A percentile compares a stretch with the other conserved stretches of the same genome.
phyloP scores from a whole-genome alignment of 2,113 vertebrate genomes.

The Harpagus bidentatus region DNA sequence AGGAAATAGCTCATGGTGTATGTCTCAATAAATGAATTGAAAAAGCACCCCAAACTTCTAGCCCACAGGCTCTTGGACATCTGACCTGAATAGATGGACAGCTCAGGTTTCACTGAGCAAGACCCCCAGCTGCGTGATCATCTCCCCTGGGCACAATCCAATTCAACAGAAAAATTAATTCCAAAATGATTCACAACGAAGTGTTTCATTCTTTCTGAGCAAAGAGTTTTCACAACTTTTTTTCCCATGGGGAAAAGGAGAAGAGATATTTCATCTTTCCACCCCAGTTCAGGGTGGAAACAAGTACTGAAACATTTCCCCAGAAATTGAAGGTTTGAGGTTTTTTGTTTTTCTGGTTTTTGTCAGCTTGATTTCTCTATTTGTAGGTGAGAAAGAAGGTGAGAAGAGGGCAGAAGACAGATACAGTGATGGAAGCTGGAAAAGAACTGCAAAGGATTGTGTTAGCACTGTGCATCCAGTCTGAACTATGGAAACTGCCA shows the following conservation, averaged over 20 bases:
- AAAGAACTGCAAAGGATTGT: background rate
- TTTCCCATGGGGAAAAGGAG: background rate
- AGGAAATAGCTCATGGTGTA: background rate
- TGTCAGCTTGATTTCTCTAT: background rate
- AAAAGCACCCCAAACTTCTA: background rate
- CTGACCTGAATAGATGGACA: background rate
- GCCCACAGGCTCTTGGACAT: background rate
- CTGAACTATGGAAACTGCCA: background rate
- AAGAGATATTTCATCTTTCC: background rate
- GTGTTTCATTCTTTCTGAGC: background rate
- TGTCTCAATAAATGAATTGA: background rate
- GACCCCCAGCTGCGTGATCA: background rate
- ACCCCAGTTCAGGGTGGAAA: background rate
- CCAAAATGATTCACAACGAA: background rate
- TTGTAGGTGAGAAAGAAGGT: background rate
- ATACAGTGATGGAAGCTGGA: background rate
- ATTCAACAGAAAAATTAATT: background rate
- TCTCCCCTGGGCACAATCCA: background rate
- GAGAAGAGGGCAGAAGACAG: background rate
- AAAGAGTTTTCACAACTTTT: background rate
- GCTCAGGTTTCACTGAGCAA: background rate
- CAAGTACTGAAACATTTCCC: background rate
- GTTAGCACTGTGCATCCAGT: background rate
- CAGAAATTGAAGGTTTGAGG: background rate
- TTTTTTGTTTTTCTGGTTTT: rapidly evolving